A percentile compares a stretch with the other conserved stretches of the same genome.
Evolutionary conservation across 2,797 vertebrate genomes (phyloP).

Genomic region (Acanthopagrus latus): DNA sequence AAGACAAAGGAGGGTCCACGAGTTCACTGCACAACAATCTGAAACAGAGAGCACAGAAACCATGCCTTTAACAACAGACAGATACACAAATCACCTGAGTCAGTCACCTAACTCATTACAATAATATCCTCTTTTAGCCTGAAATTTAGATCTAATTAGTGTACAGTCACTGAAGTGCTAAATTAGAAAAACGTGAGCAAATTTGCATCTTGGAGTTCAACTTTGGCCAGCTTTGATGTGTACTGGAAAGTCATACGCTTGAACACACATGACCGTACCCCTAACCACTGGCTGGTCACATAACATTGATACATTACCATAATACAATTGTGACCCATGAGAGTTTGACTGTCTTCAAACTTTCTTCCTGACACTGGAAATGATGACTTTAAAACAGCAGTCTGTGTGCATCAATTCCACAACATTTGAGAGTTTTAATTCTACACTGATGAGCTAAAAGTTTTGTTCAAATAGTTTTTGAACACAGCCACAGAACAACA

Average conservation of each 20-base stretch:
- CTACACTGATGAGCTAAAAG: not conserved
- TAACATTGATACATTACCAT: not conserved
- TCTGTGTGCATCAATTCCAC: not conserved
- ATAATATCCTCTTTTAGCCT: not conserved
- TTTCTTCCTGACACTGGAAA: not conserved
- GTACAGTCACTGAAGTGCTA: too few species aligned
- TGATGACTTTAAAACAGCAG: not conserved
- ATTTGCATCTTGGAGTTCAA: too few species aligned
- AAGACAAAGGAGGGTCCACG: conserved; percentile 53
- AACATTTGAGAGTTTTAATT: not conserved
- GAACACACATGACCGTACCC: too few species aligned
- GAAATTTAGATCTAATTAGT: not conserved
- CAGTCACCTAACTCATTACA: not conserved
- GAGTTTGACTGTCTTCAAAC: not conserved
- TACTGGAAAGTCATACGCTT: too few species aligned
- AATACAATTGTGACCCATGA: not conserved
- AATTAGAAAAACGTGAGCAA: too few species aligned
- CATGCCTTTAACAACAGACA: conserved; percentile 12
- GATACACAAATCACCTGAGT: not conserved
- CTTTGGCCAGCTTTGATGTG: too few species aligned
- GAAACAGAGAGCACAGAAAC: conserved; percentile 54
- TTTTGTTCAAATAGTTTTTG: not conserved
- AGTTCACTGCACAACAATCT: conserved; percentile 70
- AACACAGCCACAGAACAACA: conserved; percentile 20
- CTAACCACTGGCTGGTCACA: not conserved